phyloP scores from a whole-genome alignment of 92 coral and sea anemone species.

The Zoanthus sociatus region DNA sequence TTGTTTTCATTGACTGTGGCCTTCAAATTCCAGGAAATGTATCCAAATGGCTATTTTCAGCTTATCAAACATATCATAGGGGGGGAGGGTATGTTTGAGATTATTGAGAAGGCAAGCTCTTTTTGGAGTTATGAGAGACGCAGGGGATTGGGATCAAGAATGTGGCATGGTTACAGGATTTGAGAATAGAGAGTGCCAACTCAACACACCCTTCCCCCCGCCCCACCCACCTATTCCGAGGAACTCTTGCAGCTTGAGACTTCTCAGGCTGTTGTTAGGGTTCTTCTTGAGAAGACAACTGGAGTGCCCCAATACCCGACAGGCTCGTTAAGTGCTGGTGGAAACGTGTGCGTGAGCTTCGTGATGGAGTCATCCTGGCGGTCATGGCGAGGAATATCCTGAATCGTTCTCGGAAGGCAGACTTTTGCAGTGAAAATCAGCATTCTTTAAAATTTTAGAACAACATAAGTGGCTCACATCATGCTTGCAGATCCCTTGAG shows the following conservation, averaged over 20 bases:
- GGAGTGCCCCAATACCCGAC: neutral
- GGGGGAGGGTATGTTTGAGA: neutral
- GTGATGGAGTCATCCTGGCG: neutral
- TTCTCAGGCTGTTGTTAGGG: neutral
- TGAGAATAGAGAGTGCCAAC: neutral
- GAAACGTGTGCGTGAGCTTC: neutral
- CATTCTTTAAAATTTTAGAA: neutral
- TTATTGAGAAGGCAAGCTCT: neutral
- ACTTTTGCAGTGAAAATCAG: neutral
- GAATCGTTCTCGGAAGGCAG: neutral
- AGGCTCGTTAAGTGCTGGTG: neutral
- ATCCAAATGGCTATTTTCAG: too few relatives aligned
- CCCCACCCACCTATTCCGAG: neutral
- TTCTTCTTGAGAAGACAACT: neutral
- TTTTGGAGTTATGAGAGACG: neutral
- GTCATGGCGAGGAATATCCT: neutral
- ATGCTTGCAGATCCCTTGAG: conserved; percentile 43
- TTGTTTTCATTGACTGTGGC: too few relatives aligned
- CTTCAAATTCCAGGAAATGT: too few relatives aligned
- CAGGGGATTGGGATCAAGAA: neutral
- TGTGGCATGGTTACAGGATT: neutral
- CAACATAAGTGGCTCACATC: conserved; percentile 62
- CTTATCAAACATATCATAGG: neutral
- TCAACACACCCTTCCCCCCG: neutral
- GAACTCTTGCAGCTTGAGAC: neutral